A percentile compares a stretch with the other conserved stretches of the same genome.
These are phyloP conservation scores for Naso thynnoides DNA, from an alignment of 2,797 vertebrate genomes.

Conservation along the genomic window DNA sequence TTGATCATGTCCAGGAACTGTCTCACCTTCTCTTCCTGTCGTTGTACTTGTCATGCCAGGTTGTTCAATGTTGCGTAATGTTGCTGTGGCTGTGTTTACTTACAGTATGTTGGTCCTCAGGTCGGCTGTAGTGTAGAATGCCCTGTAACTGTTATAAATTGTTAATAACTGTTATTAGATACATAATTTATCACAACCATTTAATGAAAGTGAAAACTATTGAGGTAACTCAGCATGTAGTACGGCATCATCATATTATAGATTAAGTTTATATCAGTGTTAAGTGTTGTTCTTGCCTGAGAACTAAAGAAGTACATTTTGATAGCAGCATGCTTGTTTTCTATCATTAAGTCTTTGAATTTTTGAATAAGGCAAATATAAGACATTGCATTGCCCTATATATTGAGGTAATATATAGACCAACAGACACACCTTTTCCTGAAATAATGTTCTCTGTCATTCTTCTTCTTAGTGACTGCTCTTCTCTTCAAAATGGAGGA, in stretches of 20 bases:
- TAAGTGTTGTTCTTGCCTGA: background rate
- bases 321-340: background rate
- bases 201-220: background rate
- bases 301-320: background rate
- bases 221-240: too few species aligned
- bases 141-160: background rate
- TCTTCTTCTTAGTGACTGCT: conserved; percentile 87
- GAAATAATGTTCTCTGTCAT: background rate
- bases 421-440: background rate
- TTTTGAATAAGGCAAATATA: background rate
- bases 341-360: background rate
- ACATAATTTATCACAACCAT: background rate
- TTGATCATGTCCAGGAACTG: background rate
- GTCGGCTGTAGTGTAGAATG: background rate
- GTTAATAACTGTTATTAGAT: background rate
- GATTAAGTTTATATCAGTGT: background rate
- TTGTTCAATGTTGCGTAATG: background rate
- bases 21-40: background rate
- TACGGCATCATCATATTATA: too few species aligned
- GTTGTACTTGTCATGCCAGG: too few species aligned
- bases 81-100: background rate
- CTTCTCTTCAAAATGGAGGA: conserved; percentile 98
- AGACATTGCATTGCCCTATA: background rate
- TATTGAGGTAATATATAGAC: background rate
- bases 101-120: background rate